Evolutionary conservation across 1,140 invertebrate genomes (phyloP), one percentile per base, ranked within the genome.

Genomic region (Psix sp.): DNA sequence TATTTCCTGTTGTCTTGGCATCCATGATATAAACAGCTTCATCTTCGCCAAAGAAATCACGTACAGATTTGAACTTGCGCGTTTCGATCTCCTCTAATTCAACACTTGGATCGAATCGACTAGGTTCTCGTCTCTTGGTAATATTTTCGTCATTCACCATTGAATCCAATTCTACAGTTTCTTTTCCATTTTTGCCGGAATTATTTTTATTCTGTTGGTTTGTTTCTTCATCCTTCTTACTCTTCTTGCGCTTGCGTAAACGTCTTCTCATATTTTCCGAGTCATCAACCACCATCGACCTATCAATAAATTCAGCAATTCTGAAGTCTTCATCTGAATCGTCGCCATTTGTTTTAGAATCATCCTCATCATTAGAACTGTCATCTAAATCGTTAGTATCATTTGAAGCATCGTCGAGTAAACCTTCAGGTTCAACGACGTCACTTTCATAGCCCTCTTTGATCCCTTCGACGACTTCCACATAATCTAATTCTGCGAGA

Each of bases 401-500:
- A 10, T 45, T 57, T 6, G 31, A 42, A 7, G 38, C 65, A 14
- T 56, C 36, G 11, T 60, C 40, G 6, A 85, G 77, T 5, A 67
- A 56, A 16, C 77, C 36, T 42, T 77, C 84, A 1, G 86, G 82
- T 26, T 88, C 87, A 7, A 89, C 82, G 15, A 92, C 91, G 48
- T 94, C 92, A 3, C 90, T 91, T 73, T 95, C 94, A 79, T 93
- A 96, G 5, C 92, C 94, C 77, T 97, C 95, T 82, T 98, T 98
- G 60, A 93, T 90, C 49, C 91, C 90, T 85, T 98, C 96, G 5
- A 96, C 94, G 0, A 95, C 93, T 86, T 99, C 97, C 17, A 99
- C 97, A 77, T 97, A 97, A 87, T 99, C 97, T 46, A 99, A 86
- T 79, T 99, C 97, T 0, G 97, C 97, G 38, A 98, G 90, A 82